phyloP scores from a whole-genome alignment of 2,113 vertebrate species.

The Tylochromis polylepis region DNA sequence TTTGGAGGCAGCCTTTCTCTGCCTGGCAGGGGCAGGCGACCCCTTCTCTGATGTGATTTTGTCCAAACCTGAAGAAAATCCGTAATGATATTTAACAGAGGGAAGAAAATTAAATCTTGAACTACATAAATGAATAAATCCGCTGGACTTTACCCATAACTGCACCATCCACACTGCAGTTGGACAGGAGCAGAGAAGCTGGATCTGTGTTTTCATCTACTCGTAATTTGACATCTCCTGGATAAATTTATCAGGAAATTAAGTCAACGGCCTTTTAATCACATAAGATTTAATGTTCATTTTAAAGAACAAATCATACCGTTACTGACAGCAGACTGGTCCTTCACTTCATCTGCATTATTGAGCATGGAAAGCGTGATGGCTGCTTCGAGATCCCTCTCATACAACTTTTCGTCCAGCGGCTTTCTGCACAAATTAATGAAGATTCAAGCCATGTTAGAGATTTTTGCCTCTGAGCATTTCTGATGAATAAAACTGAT shows the following conservation, averaged over 20 bases:
- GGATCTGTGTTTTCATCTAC: constrained; percentile 46
- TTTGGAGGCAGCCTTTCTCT: constrained; percentile 44
- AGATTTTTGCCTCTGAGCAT: background rate
- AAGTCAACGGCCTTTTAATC: background rate
- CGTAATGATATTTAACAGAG: background rate
- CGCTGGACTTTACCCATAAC: constrained; percentile 68
- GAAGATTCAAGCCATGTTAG: background rate
- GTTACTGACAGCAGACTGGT: background rate
- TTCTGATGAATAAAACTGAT: background rate
- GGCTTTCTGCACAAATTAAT: constrained; percentile 67
- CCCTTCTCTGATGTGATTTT: constrained; percentile 62
- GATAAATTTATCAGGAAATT: background rate
- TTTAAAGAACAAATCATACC: constrained; percentile 6
- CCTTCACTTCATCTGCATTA: background rate
- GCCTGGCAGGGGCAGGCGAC: background rate
- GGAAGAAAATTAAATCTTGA: background rate
- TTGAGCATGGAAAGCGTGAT: constrained; percentile 77
- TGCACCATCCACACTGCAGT: constrained; percentile 78
- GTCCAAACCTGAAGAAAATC: constrained; percentile 68
- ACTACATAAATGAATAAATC: background rate
- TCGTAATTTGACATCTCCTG: constrained; percentile 4
- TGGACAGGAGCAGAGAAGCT: constrained; percentile 61
- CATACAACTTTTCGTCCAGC: constrained; percentile 79
- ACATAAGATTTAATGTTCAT: background rate
- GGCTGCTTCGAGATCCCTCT: constrained; percentile 84